Evolutionary conservation across 2,797 vertebrate species (phyloP), one percentile per base, ranked within the genome.

Genomic region (Halcyon leucocephala): DNA sequence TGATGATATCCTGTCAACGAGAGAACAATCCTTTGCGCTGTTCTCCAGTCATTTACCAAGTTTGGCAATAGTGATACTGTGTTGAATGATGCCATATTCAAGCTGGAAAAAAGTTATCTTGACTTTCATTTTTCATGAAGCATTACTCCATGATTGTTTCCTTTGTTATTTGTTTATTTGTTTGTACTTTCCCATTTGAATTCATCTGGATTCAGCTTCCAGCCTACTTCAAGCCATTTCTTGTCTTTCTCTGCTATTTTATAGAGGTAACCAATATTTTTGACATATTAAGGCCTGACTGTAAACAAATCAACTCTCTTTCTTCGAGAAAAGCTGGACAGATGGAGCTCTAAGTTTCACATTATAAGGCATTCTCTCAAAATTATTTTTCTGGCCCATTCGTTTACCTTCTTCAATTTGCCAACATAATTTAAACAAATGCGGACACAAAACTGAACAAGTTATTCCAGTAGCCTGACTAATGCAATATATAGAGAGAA

Each of bases 321-420:
- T 94, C 60, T 86, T 55, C 66, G 29, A 93, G 62, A 90, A 89
- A 60, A 70, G 52, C 51, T 76, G 58, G 95, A 90, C 70, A 94
- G 80, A 95, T 90, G 92, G 86, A 93, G 54, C 28, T 94, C 49
- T 55, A 48, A 84, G 85, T 65, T 95, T 82, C 54, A 58, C 73
- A 79, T 42, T 84, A 31, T 13, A 86, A 94, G 46, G 29, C 61
- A 58, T 91, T 76, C 49, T 83, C 54, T 92, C 35, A 70, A 90
- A 92, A 90, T 42, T 31, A 69, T 76, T 93, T 82, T 88, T 89
- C 80, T 77, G 58, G 21, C 33, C 58, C 39, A 46, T 91, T 76
- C 20, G 0, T 41, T 44, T 79, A 89, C 58, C n/a, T 76, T 77
- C 46, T 89, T 76, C 72, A 46, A 74, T 82, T 89, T 72, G 13